Percentiles rank a stretch among this genome's conserved stretches.
phyloP scores from a whole-genome alignment of 2,888 invertebrate genomes.

The Zelleria hepariella region DNA sequence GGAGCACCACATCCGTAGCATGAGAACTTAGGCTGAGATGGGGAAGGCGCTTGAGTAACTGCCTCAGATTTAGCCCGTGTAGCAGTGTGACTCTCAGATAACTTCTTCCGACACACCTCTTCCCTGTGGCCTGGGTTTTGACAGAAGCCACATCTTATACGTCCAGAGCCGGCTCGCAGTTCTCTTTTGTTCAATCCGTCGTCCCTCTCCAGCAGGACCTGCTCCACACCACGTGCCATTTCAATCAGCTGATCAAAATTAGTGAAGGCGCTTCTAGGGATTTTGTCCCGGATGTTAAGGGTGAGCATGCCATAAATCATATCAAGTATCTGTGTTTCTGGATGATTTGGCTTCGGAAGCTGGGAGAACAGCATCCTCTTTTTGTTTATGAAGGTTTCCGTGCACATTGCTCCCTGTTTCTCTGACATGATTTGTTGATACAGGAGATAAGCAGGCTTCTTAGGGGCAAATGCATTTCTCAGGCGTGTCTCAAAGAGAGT shows the following conservation, averaged over 20 bases:
- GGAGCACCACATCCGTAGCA: constrained; percentile 10
- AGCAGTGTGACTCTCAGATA: background rate
- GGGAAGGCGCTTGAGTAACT: background rate
- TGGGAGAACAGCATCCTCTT: constrained; percentile 9
- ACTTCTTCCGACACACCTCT: background rate
- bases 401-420: constrained; percentile 1
- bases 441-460: constrained; percentile 3
- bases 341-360: background rate
- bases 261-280: background rate
- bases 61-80: background rate
- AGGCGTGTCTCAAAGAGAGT: constrained; percentile 11
- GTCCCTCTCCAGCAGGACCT: too few relatives aligned
- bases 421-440: constrained; percentile 10
- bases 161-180: too few relatives aligned
- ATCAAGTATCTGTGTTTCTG: constrained; percentile 1
- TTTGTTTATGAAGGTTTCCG: constrained; percentile 7
- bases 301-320: constrained; percentile 2
- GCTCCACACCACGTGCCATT: background rate
- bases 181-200: too few relatives aligned
- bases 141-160: background rate
- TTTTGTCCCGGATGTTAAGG: background rate
- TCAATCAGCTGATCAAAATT: background rate
- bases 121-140: background rate
- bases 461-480: constrained; percentile 10
- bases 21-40: constrained; percentile 6